A percentile compares a stretch with the other conserved stretches of the same genome.
These are phyloP conservation scores for Coilia nasus DNA, from an alignment of 2,797 vertebrate species.

Conservation along the genomic window DNA sequence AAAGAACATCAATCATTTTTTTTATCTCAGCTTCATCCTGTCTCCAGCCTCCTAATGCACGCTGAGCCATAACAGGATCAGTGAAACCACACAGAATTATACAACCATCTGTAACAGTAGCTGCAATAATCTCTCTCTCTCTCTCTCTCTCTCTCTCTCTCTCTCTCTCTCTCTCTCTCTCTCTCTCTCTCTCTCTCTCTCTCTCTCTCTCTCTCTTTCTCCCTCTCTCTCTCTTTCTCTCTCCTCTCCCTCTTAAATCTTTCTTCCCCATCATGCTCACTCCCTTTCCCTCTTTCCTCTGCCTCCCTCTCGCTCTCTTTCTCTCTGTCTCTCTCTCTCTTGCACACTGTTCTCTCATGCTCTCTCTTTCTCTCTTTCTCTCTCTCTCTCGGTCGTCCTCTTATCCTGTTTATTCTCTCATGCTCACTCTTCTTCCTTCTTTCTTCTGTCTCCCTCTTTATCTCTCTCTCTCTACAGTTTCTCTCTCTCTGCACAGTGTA, in stretches of 20 bases:
- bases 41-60: conserved; percentile 8
- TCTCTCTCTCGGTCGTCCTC: too few species aligned
- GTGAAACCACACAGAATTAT: conserved; percentile 22
- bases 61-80: conserved; percentile 19
- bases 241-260: too few species aligned
- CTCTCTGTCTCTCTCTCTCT: too few species aligned
- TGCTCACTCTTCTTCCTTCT: too few species aligned
- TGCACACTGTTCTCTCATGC: too few species aligned
- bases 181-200: background rate
- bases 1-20: conserved; percentile 24
- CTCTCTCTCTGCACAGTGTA: background rate
- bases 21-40: conserved; percentile 6
- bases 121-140: background rate
- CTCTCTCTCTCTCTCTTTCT: background rate
- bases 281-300: too few species aligned
- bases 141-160: background rate
- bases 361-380: too few species aligned
- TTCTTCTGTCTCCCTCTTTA: too few species aligned
- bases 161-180: background rate
- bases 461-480: too few species aligned
- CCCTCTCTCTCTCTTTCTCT: background rate
- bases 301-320: too few species aligned
- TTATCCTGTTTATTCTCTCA: too few species aligned
- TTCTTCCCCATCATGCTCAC: too few species aligned
- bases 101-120: conserved; percentile 24